Base-by-base conservation (phyloP, 1,140 invertebrate species). In the Galleria mellonella region DNA sequence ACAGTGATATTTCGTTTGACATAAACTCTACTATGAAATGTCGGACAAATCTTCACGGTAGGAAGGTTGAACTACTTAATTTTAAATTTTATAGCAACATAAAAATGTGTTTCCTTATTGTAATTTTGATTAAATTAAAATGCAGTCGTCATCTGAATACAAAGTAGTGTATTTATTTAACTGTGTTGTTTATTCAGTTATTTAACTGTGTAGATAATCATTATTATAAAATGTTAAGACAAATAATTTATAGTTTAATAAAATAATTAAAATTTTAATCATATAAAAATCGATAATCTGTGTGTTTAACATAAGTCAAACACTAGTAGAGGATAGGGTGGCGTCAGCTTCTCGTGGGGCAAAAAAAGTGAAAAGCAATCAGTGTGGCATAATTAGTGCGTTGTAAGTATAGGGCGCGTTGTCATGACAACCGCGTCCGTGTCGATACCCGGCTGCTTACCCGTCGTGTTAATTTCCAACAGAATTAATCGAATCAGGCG, bases 341-440 rank as follows among this genome's bases (percentile, higher is more conserved):
- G 72, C 65, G 68, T 72, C 72, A 73, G 67, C 63, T 77, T 77
- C 73, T 84, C 76, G 62, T 78, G 70, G 77, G 77, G 76, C 65
- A 56, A 73, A 83, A 83, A 83, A 84, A 77, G 78, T 73, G 76
- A 77, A 84, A 84, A 81, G 81, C 81, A 84, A 84, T 84, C 78
- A 84, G 72, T 82, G 77, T 81, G 77, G 74, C 71, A 77, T 84
- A 84, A 84, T 84, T 84, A 84, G 81, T 84, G 77, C 69, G 74
- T 79, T 71, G 77, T 76, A 67, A 81, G 72, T 82, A 81, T 84
- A 70, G 81, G 81, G 81, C 72, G 81, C 60, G 81, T 84, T 73
- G 62, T 62, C 70, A 81, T 83, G 70, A 63, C 61, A 53, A 83
- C 79, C 36, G 75, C 81, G 72, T 79, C 72, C 60, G 61, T 66